Evolutionary conservation across 2,888 invertebrate genomes (phyloP), one percentile per base, ranked within the genome.

Genomic region (Argynnis bischoffii): DNA sequence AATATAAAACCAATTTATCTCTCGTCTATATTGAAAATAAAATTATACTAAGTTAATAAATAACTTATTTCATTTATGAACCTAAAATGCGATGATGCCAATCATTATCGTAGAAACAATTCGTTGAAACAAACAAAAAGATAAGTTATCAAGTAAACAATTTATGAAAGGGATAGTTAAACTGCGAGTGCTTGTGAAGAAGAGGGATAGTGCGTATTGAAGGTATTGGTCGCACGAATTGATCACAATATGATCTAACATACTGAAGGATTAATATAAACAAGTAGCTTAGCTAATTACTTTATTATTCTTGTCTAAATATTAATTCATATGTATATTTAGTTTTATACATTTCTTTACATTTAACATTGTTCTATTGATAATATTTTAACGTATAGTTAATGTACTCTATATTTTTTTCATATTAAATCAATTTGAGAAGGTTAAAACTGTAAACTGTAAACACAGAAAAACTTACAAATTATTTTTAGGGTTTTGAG

Each of bases 61-160:
- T 51, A 61, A 51, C 15, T 21, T 18, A 51, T 50, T n/a, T 50
- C 50, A 51, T 31, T 51, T 63, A 69, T 57, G 48, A 18, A 54
- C 47, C 64, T 41, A 63, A 70, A 66, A 69, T 68, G 21, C 31
- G 60, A 67, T 73, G 72, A 74, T 75, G 67, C 64, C 57, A 35
- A 55, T 16, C 63, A 66, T 65, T 69, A 74, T 71, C 73, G 63
- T 64, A 64, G 66, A 72, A 69, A 66, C 68, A 68, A 72, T 69
- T 72, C 63, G 66, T 73, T 69, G 73, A 57, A 71, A 73, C 68
- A 71, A 73, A 73, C 71, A 73, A 71, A 69, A 66, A 66, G 74
- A 74, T 74, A 74, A 69, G 63, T 66, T 74, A 71, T 73, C 74
- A 50, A 56, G 57, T 51, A 70, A 66, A 68, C 60, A 60, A 70